phyloP scores from a whole-genome alignment of 2,888 invertebrate genomes.

The Antheraea yamamai region DNA sequence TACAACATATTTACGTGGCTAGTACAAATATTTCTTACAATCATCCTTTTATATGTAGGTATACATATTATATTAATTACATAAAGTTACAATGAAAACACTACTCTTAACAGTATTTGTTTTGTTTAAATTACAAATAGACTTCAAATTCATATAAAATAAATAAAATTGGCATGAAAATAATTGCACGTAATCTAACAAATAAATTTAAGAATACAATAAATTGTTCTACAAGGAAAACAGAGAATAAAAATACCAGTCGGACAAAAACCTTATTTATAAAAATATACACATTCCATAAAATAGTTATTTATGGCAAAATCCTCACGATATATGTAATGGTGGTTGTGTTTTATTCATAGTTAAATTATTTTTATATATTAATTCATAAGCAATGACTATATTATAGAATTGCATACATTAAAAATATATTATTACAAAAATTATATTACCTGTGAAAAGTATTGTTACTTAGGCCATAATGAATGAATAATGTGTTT shows the following conservation, averaged over 20 bases:
- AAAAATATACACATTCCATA: constrained; percentile 3
- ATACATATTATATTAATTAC: constrained; percentile 44
- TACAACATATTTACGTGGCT: constrained; percentile 80
- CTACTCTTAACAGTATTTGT: constrained; percentile 60
- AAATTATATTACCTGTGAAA: no score
- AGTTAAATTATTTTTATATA: neutral
- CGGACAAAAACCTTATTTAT: constrained; percentile 17
- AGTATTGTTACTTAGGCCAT: no score
- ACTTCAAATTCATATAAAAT: constrained; percentile 18
- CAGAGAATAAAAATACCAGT: constrained; percentile 7
- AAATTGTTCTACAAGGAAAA: constrained; percentile 27
- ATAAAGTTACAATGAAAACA: constrained; percentile 56
- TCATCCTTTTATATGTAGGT: constrained; percentile 47
- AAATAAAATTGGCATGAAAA: constrained; percentile 36
- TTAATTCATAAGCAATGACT: neutral
- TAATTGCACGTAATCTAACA: constrained; percentile 56
- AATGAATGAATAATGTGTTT: no score
- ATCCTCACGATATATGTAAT: neutral
- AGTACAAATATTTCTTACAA: constrained; percentile 75
- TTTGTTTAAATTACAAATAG: constrained; percentile 38
- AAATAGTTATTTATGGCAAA: neutral
- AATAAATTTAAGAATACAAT: constrained; percentile 42
- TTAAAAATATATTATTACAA: no score
- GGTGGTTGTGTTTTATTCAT: neutral
- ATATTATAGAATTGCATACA: no score